Base-by-base conservation (phyloP, 2,888 invertebrate species). In the Brachynemurus nebulosus region DNA sequence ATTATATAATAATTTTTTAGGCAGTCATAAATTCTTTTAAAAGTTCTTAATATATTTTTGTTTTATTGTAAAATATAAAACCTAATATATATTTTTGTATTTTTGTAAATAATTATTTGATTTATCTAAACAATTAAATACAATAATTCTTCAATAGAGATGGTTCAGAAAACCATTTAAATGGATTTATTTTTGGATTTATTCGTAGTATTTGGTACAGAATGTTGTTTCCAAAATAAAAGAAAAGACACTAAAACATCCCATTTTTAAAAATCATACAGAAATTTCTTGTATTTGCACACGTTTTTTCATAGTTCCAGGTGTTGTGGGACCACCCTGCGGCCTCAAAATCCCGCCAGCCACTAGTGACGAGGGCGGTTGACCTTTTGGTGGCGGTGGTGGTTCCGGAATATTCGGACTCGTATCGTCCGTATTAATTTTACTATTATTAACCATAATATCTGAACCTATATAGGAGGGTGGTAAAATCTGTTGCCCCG, bases 211-310 rank as follows among this genome's bases (percentile, higher is more conserved):
- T n/a, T n/a, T n/a, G n/a, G n/a, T n/a, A n/a, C n/a, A n/a, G n/a
- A n/a, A n/a, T n/a, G n/a, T n/a, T n/a, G n/a, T n/a, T n/a, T n/a
- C n/a, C n/a, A n/a, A n/a, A n/a, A n/a, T n/a, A n/a, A n/a, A n/a
- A n/a, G n/a, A n/a, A n/a, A n/a, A n/a, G n/a, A n/a, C n/a, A n/a
- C n/a, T n/a, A n/a, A n/a, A n/a, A n/a, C n/a, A n/a, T n/a, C n/a
- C n/a, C n/a, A n/a, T n/a, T 30, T 30, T 12, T 6, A 30, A 11
- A 52, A 54, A 69, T 80, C 75, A 89, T 69, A 89, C 89, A 48
- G 88, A 88, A 69, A 90, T 90, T 66, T 90, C 89, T 66, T 88
- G 88, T 63, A 90, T 90, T 69, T 89, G 89, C 57, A 90, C 89
- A 64, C 89, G 76, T 66, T 89, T 89, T 67, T 89, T 89, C 70